phyloP scores from a whole-genome alignment of 2,113 vertebrate species.

The Oncorhynchus mykiss region DNA sequence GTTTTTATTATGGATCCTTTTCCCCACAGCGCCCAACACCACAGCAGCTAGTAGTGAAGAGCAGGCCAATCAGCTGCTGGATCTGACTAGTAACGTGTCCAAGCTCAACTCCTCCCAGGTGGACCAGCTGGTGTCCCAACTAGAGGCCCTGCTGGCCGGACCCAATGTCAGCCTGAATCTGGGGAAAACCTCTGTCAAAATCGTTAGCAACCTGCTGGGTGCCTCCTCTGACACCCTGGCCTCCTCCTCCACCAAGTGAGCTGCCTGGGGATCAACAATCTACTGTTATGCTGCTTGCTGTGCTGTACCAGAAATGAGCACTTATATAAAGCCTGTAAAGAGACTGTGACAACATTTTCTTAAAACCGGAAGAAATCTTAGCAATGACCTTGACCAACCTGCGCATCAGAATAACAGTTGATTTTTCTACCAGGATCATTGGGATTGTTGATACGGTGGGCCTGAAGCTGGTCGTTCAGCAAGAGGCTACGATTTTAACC shows the following conservation, averaged over 20 bases:
- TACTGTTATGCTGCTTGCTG: not conserved
- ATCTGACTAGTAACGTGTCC: slow-evolving; percentile 45
- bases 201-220: slow-evolving; percentile 81
- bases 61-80: slow-evolving; percentile 52
- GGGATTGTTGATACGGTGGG: slow-evolving; percentile 87
- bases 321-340: no score
- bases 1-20: not conserved
- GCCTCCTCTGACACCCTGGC: slow-evolving; percentile 67
- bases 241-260: slow-evolving; percentile 79
- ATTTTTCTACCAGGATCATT: slow-evolving; percentile 76
- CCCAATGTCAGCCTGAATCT: slow-evolving; percentile 68
- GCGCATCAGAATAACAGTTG: not conserved
- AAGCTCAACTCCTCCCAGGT: slow-evolving; percentile 70
- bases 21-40: no score
- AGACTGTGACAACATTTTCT: no score
- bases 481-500: slow-evolving; percentile 62
- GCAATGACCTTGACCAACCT: not conserved
- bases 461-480: slow-evolving; percentile 80
- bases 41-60: slow-evolving; percentile 28
- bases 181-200: slow-evolving; percentile 70
- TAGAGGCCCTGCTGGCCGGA: slow-evolving; percentile 77
- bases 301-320: no score
- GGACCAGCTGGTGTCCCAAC: slow-evolving; percentile 73
- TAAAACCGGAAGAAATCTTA: no score
- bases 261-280: not conserved